A percentile compares a stretch with the other conserved stretches of the same genome.
Conservation (phyloP, 2,888 invertebrate genomes). For the Phaedon cochleariae region DNA sequence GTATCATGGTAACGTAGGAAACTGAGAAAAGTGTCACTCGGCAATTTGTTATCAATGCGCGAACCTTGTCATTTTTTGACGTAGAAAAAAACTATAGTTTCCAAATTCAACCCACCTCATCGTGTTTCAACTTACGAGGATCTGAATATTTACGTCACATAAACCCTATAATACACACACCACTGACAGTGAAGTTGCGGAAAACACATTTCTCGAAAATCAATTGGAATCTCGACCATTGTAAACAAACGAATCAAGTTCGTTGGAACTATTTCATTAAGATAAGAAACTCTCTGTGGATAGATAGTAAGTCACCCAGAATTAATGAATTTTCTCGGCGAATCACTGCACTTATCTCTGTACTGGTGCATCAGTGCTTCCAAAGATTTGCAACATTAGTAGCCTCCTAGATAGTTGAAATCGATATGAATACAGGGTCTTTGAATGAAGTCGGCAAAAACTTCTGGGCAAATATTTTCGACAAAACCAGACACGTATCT, state of each 20-base stretch:
- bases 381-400: background rate
- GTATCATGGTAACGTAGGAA: too few relatives aligned
- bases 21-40: too few relatives aligned
- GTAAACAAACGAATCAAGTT: constrained; percentile 8
- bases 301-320: background rate
- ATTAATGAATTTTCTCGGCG: constrained; percentile 1
- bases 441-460: too few relatives aligned
- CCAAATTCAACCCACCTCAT: too few relatives aligned
- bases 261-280: background rate
- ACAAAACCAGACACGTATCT: too few relatives aligned
- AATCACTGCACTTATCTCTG: background rate
- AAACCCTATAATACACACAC: background rate
- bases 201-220: background rate
- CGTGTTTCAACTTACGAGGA: too few relatives aligned
- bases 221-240: background rate
- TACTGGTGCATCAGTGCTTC: background rate
- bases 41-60: too few relatives aligned
- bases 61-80: too few relatives aligned
- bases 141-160: too few relatives aligned
- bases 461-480: too few relatives aligned
- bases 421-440: too few relatives aligned
- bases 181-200: background rate
- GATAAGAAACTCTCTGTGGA: background rate
- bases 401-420: background rate
- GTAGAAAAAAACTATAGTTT: too few relatives aligned